A percentile compares a stretch with the other conserved stretches of the same genome.
Conservation (phyloP, 35 echinoderm and acorn worm genomes). For the Apostichopus californicus region DNA sequence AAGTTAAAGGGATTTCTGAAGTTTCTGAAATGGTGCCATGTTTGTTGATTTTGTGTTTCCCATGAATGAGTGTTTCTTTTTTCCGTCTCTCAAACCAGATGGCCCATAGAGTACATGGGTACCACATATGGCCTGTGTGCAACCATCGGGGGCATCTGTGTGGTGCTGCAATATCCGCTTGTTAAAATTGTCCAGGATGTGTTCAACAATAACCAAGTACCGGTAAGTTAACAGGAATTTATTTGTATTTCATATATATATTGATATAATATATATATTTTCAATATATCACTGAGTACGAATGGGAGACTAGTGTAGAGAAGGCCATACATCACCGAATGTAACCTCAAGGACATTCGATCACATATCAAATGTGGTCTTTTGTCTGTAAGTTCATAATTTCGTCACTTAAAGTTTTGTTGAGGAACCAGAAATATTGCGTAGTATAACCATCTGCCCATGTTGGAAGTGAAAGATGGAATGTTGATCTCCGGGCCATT, state of each 20-base stretch:
- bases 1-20: not conserved
- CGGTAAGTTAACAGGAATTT: conserved; percentile 7
- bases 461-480: too few relatives aligned
- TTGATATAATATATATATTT: not conserved
- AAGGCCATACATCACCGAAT: too few relatives aligned
- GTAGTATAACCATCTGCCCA: too few relatives aligned
- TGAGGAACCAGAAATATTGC: too few relatives aligned
- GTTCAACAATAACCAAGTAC: conserved; percentile 48
- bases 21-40: not conserved
- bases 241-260: not conserved
- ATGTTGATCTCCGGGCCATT: too few relatives aligned
- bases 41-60: not conserved
- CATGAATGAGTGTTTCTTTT: not conserved
- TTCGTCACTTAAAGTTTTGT: too few relatives aligned
- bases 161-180: conserved; percentile 32
- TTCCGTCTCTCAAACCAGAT: not conserved
- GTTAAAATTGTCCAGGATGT: conserved; percentile 30
- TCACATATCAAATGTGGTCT: too few relatives aligned
- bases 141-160: not conserved
- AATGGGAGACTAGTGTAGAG: not conserved
- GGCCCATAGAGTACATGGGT: conserved; percentile 37
- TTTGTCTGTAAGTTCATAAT: too few relatives aligned
- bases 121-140: conserved; percentile 43
- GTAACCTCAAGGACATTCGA: too few relatives aligned
- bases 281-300: not conserved